Evolutionary conservation across 2,888 invertebrate genomes (phyloP), one percentile per base, ranked within the genome.

Genomic region (Diloba caeruleocephala): DNA sequence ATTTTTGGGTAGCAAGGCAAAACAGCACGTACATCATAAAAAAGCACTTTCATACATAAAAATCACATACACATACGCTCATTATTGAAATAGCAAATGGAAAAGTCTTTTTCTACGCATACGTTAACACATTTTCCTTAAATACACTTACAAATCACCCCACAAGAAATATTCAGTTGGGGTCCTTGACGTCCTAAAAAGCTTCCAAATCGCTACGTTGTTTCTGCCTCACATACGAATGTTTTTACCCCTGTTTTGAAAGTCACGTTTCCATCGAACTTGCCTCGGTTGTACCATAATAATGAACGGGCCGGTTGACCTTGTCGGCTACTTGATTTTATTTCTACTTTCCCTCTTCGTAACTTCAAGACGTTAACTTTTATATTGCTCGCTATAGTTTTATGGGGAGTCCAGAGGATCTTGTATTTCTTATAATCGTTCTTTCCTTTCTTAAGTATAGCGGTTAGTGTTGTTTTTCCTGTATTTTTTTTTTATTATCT

Each of bases 341-440:
- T 66, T 56, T 49, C 32, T 43, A 34, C 46, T 21, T 36, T 56
- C 36, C 46, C 38, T 23, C 43, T 48, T 32, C 34, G 46, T 52
- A 61, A 71, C 59, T 74, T 66, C 50, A 59, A 63, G 69, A 45
- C 59, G 63, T 73, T 66, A 71, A 71, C 59, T 73, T 73, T 73
- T 71, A 63, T n/a, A n/a, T 56, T 48, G 37, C 61, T 12, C 5
- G 25, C 51, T 25, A 56, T 66, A 69, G 58, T 65, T 66, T 66
- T 65, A 57, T 70, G 57, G 41, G 38, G 28, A 49, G 36, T 48
- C 25, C 33, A 48, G 33, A 49, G 42, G 33, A 56, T 44, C 19
- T 53, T 44, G 57, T 56, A 39, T 53, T 53, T 51, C 45, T 37
- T 54, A 53, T 46, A 66, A 66, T 53, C 36, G 23, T 7, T 46